A percentile compares a stretch with the other conserved stretches of the same genome.
Evolutionary conservation across 2,888 invertebrate species (phyloP).

Genomic region (Exocentrus adspersus): DNA sequence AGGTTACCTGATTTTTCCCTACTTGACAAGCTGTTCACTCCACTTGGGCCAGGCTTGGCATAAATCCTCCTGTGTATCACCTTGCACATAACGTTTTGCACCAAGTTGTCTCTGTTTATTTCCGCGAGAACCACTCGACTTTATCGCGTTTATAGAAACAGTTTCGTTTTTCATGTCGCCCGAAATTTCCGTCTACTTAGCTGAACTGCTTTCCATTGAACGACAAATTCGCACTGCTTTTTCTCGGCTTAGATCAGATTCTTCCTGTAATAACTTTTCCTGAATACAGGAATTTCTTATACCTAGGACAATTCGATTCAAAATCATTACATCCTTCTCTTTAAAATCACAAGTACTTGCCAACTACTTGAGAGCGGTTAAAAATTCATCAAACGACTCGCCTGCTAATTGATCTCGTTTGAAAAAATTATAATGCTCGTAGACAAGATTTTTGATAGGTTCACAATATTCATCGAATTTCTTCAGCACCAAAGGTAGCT

Average conservation of each 20-base stretch:
- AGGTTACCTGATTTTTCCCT: background rate
- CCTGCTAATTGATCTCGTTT: constrained; percentile 31
- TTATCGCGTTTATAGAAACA: background rate
- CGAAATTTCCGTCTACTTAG: constrained; percentile 26
- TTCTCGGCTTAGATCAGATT: constrained; percentile 20
- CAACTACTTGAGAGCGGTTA: constrained; percentile 35
- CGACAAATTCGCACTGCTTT: constrained; percentile 33
- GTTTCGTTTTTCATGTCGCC: background rate
- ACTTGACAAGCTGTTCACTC: background rate
- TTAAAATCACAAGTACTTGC: too few relatives aligned
- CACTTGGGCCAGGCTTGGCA: background rate
- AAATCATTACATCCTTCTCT: too few relatives aligned
- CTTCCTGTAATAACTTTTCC: constrained; percentile 29
- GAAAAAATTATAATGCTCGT: constrained; percentile 42
- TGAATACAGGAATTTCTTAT: constrained; percentile 26
- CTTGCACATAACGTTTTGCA: background rate
- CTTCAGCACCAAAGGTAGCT: constrained; percentile 25
- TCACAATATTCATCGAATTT: constrained; percentile 38
- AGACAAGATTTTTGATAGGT: constrained; percentile 38
- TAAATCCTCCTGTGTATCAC: background rate
- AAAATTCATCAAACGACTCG: constrained; percentile 38
- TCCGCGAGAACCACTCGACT: background rate
- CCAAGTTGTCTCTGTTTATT: background rate
- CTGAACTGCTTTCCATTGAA: constrained; percentile 27
- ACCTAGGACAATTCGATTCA: too few relatives aligned